Base-by-base conservation (phyloP, 2,888 invertebrate genomes). In the Crocallis elinguaria region DNA sequence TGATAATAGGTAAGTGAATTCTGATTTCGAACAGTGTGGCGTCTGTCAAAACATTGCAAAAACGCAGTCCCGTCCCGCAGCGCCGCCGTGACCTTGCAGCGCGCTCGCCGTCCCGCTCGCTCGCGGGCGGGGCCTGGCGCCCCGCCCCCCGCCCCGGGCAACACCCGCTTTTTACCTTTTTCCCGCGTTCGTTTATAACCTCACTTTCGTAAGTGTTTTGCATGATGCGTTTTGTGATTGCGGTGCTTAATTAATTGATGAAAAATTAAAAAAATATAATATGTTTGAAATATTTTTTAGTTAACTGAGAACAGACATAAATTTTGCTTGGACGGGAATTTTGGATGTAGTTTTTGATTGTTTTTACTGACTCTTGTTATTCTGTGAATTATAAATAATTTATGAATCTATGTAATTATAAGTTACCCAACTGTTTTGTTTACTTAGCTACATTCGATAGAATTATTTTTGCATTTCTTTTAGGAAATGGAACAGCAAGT, bases 61-160 rank as follows among this genome's bases (percentile, higher is more conserved):
- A 71, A 64, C 61, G 64, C 64, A 58, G 50, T 55, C 53, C 32
- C 55, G 54, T 39, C 46, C 49, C 48, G 32, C 39, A 11, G 43
- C 11, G 43, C n/a, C 16, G 70, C 69, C 73, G 78, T 82, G 82
- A 85, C 85, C 86, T 84, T 86, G 86, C 86, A 82, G 53, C 75
- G 38, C 64, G 45, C n/a, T n/a, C n/a, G 74, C 77, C 68, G 77
- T 82, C 86, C 66, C 82, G 77, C 83, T 86, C 84, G 78, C 81
- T 62, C 77, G 67, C 74, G 53, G 80, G 83, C 79, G 82, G 81
- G 58, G 77, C 56, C 73, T 55, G 19, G 48, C 67, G 80, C 83
- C 73, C 85, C 88, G 84, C 88, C 87, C 86, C 83, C 87, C 88
- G 86, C 88, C 86, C 81, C 82, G 82, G 82, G 71, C 81, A 63